Evolutionary conservation across 2,797 vertebrate genomes (phyloP), one percentile per base, ranked within the genome.

Genomic region (Platyrinchus mystaceus): DNA sequence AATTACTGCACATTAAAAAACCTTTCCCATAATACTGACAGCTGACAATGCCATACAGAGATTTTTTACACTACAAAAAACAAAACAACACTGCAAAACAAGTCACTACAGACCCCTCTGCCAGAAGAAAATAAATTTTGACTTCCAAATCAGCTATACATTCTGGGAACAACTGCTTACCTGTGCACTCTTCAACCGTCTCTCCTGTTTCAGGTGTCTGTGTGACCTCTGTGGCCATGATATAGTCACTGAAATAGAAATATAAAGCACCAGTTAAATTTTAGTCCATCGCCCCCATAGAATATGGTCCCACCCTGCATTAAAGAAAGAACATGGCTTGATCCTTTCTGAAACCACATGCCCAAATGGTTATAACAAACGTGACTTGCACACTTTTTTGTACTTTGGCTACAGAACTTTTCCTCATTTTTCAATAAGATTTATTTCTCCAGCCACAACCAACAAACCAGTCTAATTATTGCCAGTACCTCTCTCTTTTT

Each of bases 161-260:
- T 73, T 47, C 3, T 5, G 44, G 84, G 41, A 81, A 46, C 8
- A 62, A 30, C 37, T 20, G 28, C 90, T 97, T 98, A 99, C 99
- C 98, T 98, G 98, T 94, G 90, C 97, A 98, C 63, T 98, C 98
- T 69, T 98, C 98, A 7, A 77, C 92, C 14, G 71, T 66, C 43
- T 98, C 98, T 85, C 97, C 97, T n/a, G 97, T 87, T 94, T 98
- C 98, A 91, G 97, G 96, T 87, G 96, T 96, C 86, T 95, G 88
- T 66, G 92, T 95, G 95, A 96, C 95, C 21, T 98, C 98, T 83
- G 98, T 89, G 86, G 98, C 98, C 98, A 99, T 98, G 95, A 97
- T 98, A 91, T 89, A 97, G 91, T 98, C 98, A 94, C 98, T 98
- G 97, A 97, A 98, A 98, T 14, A 85, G 34, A 94, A 36, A 46